phyloP scores from a whole-genome alignment of 1,140 invertebrate genomes.

The Macrobrachium rosenbergii region DNA sequence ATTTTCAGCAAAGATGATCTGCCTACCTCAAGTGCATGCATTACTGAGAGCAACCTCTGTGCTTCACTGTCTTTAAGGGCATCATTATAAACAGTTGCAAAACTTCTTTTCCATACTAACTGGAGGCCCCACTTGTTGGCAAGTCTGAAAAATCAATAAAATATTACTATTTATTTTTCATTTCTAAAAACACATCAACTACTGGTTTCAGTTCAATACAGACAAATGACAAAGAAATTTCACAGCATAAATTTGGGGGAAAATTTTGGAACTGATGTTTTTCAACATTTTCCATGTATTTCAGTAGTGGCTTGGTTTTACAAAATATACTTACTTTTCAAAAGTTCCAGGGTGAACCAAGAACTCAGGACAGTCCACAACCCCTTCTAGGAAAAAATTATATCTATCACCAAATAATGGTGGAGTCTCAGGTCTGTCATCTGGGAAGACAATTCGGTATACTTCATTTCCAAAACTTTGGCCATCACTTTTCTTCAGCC shows the following conservation, averaged over 20 bases:
- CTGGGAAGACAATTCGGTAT: slow-evolving; percentile 85
- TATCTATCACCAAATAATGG: slow-evolving; percentile 97
- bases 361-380: slow-evolving; percentile 99
- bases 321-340: slow-evolving; percentile 75
- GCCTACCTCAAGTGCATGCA: slow-evolving; percentile 81
- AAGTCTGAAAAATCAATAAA: slow-evolving; percentile 73
- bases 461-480: slow-evolving; percentile 89
- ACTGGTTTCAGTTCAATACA: no score
- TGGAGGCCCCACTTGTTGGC: slow-evolving; percentile 86
- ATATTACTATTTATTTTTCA: background rate
- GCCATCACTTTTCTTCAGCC: slow-evolving; percentile 75
- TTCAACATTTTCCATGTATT: slow-evolving; percentile 30
- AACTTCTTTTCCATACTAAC: slow-evolving; percentile 80
- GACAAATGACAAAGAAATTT: no score
- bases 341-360: slow-evolving; percentile 93
- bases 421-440: slow-evolving; percentile 78
- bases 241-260: no score
- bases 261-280: no score
- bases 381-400: slow-evolving; percentile 94
- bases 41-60: slow-evolving; percentile 78
- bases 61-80: slow-evolving; percentile 75
- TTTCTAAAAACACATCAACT: no score
- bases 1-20: slow-evolving; percentile 38
- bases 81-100: slow-evolving; percentile 86
- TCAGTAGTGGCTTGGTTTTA: slow-evolving; percentile 7